Evolutionary conservation across 2,888 invertebrate genomes (phyloP).

Genomic region (Nomada flava): DNA sequence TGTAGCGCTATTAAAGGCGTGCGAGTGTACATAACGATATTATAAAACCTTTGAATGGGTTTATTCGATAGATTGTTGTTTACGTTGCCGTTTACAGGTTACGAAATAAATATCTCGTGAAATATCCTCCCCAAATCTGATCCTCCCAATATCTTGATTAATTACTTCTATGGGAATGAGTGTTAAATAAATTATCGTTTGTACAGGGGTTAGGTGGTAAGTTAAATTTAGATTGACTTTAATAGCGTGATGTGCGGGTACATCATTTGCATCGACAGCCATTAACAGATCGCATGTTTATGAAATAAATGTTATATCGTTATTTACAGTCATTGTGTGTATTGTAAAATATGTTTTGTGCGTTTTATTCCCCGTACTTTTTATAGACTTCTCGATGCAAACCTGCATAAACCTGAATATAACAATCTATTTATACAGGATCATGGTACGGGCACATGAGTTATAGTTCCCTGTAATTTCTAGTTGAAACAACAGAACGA

Average conservation of each 20-base stretch:
- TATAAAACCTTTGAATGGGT: background rate
- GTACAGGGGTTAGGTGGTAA: background rate
- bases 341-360: too few species aligned
- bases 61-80: constrained; percentile 27
- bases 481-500: background rate
- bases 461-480: background rate
- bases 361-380: background rate
- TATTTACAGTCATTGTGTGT: background rate
- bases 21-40: constrained; percentile 40
- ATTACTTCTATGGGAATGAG: background rate
- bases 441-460: too few species aligned
- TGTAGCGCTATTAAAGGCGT: too few species aligned
- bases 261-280: background rate
- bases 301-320: background rate
- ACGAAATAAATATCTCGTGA: constrained; percentile 33
- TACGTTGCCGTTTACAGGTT: constrained; percentile 4
- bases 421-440: constrained; percentile 11
- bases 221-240: background rate
- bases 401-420: constrained; percentile 5
- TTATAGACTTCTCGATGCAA: background rate
- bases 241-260: background rate
- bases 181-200: background rate
- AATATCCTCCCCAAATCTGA: background rate
- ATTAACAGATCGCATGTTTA: background rate
- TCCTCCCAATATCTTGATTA: background rate